Conservation (phyloP, 2,113 vertebrate genomes). For the Hydrolagus affinis region DNA sequence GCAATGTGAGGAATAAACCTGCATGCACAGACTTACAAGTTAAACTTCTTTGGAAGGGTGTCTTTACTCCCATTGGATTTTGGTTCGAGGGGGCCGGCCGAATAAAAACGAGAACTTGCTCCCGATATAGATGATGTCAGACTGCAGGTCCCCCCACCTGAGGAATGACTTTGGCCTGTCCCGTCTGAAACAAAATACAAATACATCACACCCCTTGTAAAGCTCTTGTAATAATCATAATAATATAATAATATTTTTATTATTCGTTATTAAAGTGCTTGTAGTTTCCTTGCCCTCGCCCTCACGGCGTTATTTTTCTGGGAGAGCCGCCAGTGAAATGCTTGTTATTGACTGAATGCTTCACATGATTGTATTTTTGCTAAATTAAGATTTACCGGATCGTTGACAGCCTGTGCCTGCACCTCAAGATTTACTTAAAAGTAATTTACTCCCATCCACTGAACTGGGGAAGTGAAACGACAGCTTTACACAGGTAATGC, state of each 20-base stretch:
- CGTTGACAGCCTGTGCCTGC: too few relatives aligned
- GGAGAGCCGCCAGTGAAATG: neutral
- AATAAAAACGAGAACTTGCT: constrained; percentile 62
- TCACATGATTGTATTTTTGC: too few relatives aligned
- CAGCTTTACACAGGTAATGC: too few relatives aligned
- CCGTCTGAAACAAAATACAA: constrained; percentile 62
- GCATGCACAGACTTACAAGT: constrained; percentile 62
- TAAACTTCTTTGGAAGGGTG: constrained; percentile 67
- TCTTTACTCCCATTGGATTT: constrained; percentile 69
- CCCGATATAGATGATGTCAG: constrained; percentile 53
- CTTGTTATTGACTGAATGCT: too few relatives aligned
- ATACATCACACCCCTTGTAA: neutral
- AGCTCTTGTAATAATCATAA: too few relatives aligned
- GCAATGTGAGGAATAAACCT: neutral
- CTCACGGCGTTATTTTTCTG: neutral
- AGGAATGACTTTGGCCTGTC: constrained; percentile 57
- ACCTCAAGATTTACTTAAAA: too few relatives aligned
- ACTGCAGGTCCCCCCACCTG: constrained; percentile 49
- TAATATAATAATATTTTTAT: too few relatives aligned
- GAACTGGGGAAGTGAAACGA: too few relatives aligned
- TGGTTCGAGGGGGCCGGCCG: constrained; percentile 59
- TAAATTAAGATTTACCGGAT: too few relatives aligned
- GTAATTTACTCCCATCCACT: too few relatives aligned
- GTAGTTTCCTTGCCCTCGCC: neutral
- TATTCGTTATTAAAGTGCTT: neutral